Evolutionary conservation across 2,888 invertebrate species (phyloP).

Genomic region (Cantharis flavilabris): DNA sequence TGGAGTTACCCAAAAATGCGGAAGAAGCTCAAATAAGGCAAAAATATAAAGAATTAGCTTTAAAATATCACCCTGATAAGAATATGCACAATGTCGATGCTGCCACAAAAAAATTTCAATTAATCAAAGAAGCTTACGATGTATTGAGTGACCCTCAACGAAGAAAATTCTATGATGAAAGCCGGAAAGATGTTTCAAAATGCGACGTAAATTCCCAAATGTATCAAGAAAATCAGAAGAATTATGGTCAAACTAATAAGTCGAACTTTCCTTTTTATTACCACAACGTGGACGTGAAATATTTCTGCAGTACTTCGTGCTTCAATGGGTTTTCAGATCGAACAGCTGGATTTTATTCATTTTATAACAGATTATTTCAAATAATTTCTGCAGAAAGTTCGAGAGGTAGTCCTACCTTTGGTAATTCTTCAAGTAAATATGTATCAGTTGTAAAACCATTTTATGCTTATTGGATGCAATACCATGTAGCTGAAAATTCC

Average conservation of each 20-base stretch:
- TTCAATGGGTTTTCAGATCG: slow-evolving; percentile 91
- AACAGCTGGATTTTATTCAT: slow-evolving; percentile 84
- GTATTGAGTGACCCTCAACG: slow-evolving; percentile 92
- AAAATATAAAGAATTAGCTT: slow-evolving; percentile 85
- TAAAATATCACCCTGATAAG: slow-evolving; percentile 95
- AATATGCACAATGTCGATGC: slow-evolving; percentile 77
- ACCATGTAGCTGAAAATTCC: slow-evolving; percentile 85
- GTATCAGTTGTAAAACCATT: slow-evolving; percentile 80
- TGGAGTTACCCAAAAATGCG: slow-evolving; percentile 79
- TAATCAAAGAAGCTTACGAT: slow-evolving; percentile 95
- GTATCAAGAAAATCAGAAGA: too few relatives aligned
- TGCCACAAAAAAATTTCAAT: slow-evolving; percentile 90
- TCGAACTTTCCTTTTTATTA: not conserved
- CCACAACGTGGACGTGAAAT: slow-evolving; percentile 86
- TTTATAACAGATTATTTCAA: slow-evolving; percentile 88
- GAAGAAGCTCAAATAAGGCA: slow-evolving; percentile 84
- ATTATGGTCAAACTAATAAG: too few relatives aligned
- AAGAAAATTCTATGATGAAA: slow-evolving; percentile 88
- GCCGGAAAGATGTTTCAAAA: too few relatives aligned
- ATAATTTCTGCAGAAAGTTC: slow-evolving; percentile 85
- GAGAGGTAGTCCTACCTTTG: slow-evolving; percentile 82
- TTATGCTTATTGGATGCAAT: slow-evolving; percentile 93
- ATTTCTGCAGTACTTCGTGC: slow-evolving; percentile 88
- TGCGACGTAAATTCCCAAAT: too few relatives aligned
- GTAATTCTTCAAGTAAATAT: slow-evolving; percentile 80